Evolutionary conservation across 2,888 invertebrate species (phyloP).

Genomic region (Subacronicta megacephala): DNA sequence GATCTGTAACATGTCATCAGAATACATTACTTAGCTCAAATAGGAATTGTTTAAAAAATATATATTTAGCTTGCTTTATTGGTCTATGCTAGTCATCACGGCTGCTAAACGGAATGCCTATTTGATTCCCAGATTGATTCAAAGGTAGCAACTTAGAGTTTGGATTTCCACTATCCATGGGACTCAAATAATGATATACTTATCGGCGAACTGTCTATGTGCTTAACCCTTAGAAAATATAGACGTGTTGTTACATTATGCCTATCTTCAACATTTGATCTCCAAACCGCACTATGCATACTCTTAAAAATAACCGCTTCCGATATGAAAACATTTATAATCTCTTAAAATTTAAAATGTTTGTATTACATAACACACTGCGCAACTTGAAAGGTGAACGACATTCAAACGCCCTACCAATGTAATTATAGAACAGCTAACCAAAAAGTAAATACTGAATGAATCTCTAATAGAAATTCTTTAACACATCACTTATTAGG

Average conservation of each 20-base stretch:
- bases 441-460: conserved; percentile 15
- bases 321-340: conserved; percentile 7
- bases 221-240: too few species aligned
- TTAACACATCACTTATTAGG: conserved; percentile 20
- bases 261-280: background rate
- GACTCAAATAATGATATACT: too few species aligned
- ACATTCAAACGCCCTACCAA: conserved; percentile 20
- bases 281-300: background rate
- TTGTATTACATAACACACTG: conserved; percentile 22
- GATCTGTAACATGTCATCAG: too few species aligned
- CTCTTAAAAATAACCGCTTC: background rate
- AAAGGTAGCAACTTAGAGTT: too few species aligned
- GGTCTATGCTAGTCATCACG: too few species aligned
- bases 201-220: too few species aligned
- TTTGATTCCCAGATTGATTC: too few species aligned
- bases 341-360: background rate
- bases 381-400: conserved; percentile 34
- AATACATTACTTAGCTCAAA: too few species aligned
- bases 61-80: too few species aligned
- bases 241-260: background rate
- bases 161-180: too few species aligned
- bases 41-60: too few species aligned
- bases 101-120: too few species aligned
- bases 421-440: conserved; percentile 8
- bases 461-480: conserved; percentile 6